These are phyloP conservation scores for Calonectris borealis DNA, from an alignment of 2,113 vertebrate species.

Conservation along the genomic window DNA sequence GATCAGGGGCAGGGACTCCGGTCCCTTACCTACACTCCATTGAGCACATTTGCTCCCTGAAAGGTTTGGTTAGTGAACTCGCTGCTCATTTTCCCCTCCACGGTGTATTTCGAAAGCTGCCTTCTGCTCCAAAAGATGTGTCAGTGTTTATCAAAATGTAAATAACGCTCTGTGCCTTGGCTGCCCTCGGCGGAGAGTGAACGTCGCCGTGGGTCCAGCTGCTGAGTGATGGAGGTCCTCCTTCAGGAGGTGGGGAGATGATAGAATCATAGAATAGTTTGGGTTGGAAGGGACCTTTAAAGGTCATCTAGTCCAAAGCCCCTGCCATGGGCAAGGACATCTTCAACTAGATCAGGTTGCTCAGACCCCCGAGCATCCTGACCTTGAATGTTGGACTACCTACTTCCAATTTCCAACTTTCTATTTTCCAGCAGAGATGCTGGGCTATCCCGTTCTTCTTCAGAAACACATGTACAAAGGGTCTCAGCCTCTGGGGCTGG, in stretches of 20 bases:
- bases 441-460: neutral
- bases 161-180: neutral
- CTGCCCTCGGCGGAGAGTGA: neutral
- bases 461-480: neutral
- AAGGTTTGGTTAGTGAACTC: neutral
- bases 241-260: fast-evolving
- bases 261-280: no score
- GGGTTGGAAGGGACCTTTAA: no score
- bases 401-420: no score
- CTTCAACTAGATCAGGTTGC: no score
- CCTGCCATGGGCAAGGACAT: no score
- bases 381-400: no score
- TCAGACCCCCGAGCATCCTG: no score
- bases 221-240: neutral
- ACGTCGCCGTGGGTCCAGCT: neutral
- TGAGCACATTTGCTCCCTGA: fast-evolving
- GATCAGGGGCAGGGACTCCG: fast-evolving
- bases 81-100: fast-evolving
- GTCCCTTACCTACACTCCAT: neutral
- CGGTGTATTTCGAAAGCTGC: neutral
- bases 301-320: no score
- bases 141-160: neutral
- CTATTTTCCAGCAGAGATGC: neutral
- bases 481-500: neutral
- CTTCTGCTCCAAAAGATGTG: neutral